Percentiles rank a stretch among this genome's conserved stretches.
These are phyloP conservation scores for Luffia ferchaultella DNA, from an alignment of 2,888 invertebrate species.

Conservation along the genomic window DNA sequence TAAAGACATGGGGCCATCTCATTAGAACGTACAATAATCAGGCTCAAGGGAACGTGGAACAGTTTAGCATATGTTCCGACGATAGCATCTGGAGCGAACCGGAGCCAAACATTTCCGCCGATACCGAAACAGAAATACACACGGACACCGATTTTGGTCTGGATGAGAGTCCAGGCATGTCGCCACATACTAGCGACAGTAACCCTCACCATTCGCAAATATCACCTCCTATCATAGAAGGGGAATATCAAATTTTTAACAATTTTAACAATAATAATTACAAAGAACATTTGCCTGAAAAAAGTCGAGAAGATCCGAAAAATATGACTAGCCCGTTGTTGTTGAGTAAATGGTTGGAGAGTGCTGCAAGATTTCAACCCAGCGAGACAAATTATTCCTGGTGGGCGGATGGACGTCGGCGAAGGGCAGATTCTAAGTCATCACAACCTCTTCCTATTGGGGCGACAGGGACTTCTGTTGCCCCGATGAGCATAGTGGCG, in stretches of 20 bases:
- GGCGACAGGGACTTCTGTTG: slow-evolving; percentile 13
- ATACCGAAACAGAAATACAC: slow-evolving; percentile 30
- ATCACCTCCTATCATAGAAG: slow-evolving; percentile 18
- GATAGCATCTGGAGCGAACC: slow-evolving; percentile 82
- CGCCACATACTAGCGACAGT: slow-evolving; percentile 15
- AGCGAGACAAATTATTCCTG: slow-evolving; percentile 75
- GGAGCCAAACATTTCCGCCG: slow-evolving; percentile 39
- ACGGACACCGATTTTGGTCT: slow-evolving; percentile 32
- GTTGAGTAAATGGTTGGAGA: slow-evolving; percentile 78
- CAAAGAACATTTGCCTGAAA: slow-evolving; percentile 25
- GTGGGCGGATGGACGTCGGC: slow-evolving; percentile 59
- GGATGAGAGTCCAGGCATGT: slow-evolving; percentile 16
- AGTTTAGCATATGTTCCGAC: slow-evolving; percentile 80
- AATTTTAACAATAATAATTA: slow-evolving; percentile 44
- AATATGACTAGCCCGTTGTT: slow-evolving; percentile 65
- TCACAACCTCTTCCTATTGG: slow-evolving; percentile 17
- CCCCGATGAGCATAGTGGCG: slow-evolving; percentile 28
- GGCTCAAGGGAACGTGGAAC: slow-evolving; percentile 80
- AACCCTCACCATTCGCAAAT: slow-evolving; percentile 28
- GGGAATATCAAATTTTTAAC: slow-evolving; percentile 33
- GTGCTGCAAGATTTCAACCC: slow-evolving; percentile 77
- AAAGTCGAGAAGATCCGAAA: slow-evolving; percentile 13
- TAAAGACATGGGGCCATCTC: slow-evolving; percentile 77
- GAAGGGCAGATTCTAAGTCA: slow-evolving; percentile 31
- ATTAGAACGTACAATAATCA: slow-evolving; percentile 77